phyloP scores from a whole-genome alignment of 1,140 invertebrate species.

The Hypsibius dujardini region DNA sequence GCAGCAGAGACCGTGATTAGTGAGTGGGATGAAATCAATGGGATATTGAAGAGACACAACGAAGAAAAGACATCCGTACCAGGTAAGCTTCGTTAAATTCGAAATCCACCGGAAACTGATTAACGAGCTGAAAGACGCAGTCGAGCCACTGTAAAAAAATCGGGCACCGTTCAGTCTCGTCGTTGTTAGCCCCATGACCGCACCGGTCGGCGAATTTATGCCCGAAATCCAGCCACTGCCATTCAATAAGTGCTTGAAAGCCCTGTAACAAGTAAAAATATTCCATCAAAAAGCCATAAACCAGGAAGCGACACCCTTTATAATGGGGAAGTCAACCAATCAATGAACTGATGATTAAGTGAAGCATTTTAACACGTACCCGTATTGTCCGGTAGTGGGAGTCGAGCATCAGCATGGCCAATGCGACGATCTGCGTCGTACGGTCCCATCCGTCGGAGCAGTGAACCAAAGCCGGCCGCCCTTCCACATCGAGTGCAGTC shows the following conservation, averaged over 20 bases:
- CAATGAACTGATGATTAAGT: too few species aligned
- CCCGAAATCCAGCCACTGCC: conserved; percentile 88
- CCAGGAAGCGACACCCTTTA: neutral
- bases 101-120: conserved; percentile 78
- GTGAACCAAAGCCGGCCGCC: conserved; percentile 75
- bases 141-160: conserved; percentile 96
- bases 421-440: conserved; percentile 76
- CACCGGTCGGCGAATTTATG: conserved; percentile 91
- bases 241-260: conserved; percentile 71
- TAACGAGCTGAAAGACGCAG: conserved; percentile 73
- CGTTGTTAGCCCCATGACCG: conserved; percentile 58
- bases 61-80: conserved; percentile 39
- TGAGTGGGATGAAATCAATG: conserved; percentile 21
- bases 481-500: conserved; percentile 58
- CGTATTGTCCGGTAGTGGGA: conserved; percentile 77
- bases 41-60: neutral
- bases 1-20: conserved; percentile 28
- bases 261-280: conserved; percentile 43
- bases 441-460: conserved; percentile 94
- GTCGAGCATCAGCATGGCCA: conserved; percentile 76
- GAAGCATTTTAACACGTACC: conserved; percentile 34
- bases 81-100: conserved; percentile 83
- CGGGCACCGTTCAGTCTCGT: conserved; percentile 76
- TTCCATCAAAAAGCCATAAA: conserved; percentile 18
- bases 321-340: too few species aligned